These are phyloP conservation scores for Epicauta chinensis DNA, from an alignment of 1,140 invertebrate genomes.

Conservation along the genomic window DNA sequence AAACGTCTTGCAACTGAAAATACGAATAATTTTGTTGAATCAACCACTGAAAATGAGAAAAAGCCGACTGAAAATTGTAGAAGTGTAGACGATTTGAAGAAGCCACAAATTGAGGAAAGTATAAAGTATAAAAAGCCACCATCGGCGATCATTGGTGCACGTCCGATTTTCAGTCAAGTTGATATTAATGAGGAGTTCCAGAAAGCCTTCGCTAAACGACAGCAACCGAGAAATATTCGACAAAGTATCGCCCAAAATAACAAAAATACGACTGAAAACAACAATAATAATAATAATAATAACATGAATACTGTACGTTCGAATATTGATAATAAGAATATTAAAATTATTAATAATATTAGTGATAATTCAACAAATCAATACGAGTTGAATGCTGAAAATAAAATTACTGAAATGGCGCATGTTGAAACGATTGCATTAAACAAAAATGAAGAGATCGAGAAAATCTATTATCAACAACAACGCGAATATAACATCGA, in stretches of 20 bases:
- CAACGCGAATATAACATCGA: slow-evolving; percentile 36
- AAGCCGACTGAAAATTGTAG: neutral
- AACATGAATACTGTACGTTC: too few species aligned
- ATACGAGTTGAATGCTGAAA: slow-evolving; percentile 23
- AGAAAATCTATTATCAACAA: slow-evolving; percentile 37
- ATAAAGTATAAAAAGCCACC: slow-evolving; percentile 37
- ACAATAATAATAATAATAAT: slow-evolving; percentile 19
- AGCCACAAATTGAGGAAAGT: neutral
- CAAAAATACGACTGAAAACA: slow-evolving; percentile 7
- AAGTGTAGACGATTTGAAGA: neutral
- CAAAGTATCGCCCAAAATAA: slow-evolving; percentile 13
- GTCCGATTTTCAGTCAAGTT: slow-evolving; percentile 39
- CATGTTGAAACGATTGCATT: slow-evolving; percentile 30
- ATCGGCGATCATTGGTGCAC: slow-evolving; percentile 39
- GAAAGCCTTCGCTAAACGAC: slow-evolving; percentile 35
- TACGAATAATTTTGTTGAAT: neutral
- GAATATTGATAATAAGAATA: slow-evolving; percentile 21
- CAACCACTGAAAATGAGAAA: neutral
- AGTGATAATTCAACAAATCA: slow-evolving; percentile 1
- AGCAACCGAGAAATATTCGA: slow-evolving; percentile 26
- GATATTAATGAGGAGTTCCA: slow-evolving; percentile 40
- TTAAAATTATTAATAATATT: slow-evolving; percentile 14
- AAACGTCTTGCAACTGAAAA: neutral
- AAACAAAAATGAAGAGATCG: slow-evolving; percentile 36
- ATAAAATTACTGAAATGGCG: slow-evolving; percentile 30